Percentiles rank a stretch among this genome's conserved stretches.
These are phyloP conservation scores for Miniopterus natalensis DNA, from an alignment of 2,113 vertebrate genomes.

Conservation along the genomic window DNA sequence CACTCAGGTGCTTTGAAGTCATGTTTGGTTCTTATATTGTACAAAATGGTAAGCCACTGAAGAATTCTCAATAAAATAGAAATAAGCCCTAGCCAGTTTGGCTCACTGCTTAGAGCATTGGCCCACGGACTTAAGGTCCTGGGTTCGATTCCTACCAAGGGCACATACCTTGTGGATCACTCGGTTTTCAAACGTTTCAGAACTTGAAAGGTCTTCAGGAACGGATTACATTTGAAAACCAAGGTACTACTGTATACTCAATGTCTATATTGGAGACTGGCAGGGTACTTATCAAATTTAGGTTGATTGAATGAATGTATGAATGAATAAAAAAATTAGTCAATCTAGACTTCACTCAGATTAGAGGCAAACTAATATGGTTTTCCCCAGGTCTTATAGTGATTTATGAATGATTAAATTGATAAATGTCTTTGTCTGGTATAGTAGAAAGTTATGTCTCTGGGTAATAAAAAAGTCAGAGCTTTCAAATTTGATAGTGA, in stretches of 20 bases:
- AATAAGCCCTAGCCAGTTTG: no score
- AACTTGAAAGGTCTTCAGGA: no score
- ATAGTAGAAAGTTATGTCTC: not conserved
- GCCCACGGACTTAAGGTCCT: no score
- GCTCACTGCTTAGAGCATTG: no score
- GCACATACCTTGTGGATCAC: not conserved
- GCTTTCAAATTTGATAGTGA: not conserved
- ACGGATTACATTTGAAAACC: no score
- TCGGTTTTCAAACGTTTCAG: no score
- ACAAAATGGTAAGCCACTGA: not conserved
- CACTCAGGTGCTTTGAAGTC: not conserved
- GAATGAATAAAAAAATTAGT: not conserved
- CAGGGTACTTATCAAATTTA: not conserved
- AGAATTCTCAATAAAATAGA: not conserved
- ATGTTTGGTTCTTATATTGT: not conserved
- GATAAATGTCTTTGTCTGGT: not conserved
- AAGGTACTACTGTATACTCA: not conserved
- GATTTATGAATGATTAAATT: constrained; percentile 7
- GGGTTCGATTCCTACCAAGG: no score
- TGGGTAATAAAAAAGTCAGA: constrained; percentile 30
- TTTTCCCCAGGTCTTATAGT: not conserved
- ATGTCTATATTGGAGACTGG: not conserved
- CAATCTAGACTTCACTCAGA: not conserved
- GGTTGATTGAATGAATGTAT: not conserved
- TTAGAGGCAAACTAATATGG: not conserved